phyloP scores from a whole-genome alignment of 2,888 invertebrate species.

The Apodemia mormo region DNA sequence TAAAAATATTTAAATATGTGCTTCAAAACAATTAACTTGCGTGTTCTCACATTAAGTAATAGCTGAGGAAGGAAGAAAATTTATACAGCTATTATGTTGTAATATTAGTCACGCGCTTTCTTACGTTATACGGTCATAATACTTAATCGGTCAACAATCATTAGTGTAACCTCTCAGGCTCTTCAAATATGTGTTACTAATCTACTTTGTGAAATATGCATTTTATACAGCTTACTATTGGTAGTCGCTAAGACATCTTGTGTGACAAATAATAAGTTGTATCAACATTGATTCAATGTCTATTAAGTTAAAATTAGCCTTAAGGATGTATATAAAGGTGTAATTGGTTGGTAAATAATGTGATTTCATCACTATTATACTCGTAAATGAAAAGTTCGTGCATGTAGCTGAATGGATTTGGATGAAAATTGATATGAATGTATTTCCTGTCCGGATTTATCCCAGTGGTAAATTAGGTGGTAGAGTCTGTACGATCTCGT shows the following conservation, averaged over 20 bases:
- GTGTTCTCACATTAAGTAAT: constrained; percentile 60
- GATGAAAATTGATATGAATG: too few species aligned
- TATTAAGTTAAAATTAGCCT: too few species aligned
- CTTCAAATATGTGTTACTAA: background rate
- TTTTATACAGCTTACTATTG: background rate
- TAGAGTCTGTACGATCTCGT: too few species aligned
- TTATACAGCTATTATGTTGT: constrained; percentile 50
- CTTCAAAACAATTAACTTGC: constrained; percentile 33
- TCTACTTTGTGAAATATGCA: background rate
- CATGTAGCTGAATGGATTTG: too few species aligned
- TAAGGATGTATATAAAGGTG: too few species aligned
- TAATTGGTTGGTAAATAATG: too few species aligned
- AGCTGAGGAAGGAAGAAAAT: constrained; percentile 64
- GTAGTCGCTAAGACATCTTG: background rate
- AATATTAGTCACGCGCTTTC: constrained; percentile 45
- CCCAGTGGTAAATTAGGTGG: too few species aligned
- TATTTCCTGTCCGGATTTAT: too few species aligned
- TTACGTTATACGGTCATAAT: constrained; percentile 3
- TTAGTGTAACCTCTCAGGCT: background rate
- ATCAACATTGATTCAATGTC: too few species aligned
- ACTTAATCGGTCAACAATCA: constrained; percentile 29
- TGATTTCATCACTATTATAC: too few species aligned
- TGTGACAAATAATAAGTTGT: too few species aligned
- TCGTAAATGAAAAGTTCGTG: too few species aligned
- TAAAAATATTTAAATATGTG: background rate